Evolutionary conservation across 2,888 invertebrate species (phyloP).

Genomic region (Uropetala carovei): DNA sequence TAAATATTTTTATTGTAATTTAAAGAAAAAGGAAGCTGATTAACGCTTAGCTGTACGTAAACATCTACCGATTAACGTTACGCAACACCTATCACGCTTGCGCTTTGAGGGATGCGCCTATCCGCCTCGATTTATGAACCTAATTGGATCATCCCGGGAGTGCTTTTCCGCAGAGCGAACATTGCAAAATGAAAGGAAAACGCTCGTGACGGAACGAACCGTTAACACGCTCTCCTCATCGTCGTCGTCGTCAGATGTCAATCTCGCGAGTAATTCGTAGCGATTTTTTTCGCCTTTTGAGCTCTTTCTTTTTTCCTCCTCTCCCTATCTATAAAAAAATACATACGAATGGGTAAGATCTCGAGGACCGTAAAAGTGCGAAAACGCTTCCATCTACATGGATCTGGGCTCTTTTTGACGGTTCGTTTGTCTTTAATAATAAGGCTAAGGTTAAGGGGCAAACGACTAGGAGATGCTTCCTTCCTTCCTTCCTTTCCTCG

Average conservation of each 20-base stretch:
- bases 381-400: neutral
- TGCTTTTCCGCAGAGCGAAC: neutral
- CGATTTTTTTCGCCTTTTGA: neutral
- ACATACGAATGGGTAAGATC: neutral
- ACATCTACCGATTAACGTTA: neutral
- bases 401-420: neutral
- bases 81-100: neutral
- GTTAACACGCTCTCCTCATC: neutral
- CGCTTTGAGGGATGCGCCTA: neutral
- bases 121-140: slow-evolving; percentile 11
- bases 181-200: neutral
- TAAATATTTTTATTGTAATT: too few relatives aligned
- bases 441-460: neutral
- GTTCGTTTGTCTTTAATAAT: neutral
- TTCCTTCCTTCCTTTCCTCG: neutral
- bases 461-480: neutral
- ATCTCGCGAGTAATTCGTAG: neutral
- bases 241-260: slow-evolving; percentile 1
- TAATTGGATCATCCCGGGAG: neutral
- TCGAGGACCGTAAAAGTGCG: neutral
- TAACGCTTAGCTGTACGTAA: too few relatives aligned
- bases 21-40: too few relatives aligned
- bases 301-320: neutral
- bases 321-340: neutral
- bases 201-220: neutral